Conservation (phyloP, 1,140 invertebrate genomes). For the Lucilia sericata region DNA sequence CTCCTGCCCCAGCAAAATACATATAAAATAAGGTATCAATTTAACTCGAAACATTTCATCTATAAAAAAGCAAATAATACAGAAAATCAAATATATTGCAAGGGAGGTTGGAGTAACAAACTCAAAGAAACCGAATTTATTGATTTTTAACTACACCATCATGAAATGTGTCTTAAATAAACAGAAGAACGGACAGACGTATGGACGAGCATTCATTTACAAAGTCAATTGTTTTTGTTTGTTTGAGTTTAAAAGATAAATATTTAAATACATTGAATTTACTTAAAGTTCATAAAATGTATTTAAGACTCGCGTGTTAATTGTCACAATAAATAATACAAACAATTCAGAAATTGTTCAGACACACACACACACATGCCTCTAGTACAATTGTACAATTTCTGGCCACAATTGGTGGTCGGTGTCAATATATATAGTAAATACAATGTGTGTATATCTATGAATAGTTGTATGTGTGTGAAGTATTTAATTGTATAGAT, state of each 20-base stretch:
- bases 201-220: neutral
- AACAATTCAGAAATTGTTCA: neutral
- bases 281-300: slow-evolving; percentile 42
- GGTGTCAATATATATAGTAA: neutral
- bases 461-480: neutral
- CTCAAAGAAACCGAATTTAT: neutral
- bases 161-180: neutral
- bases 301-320: slow-evolving; percentile 44
- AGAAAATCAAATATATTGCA: neutral
- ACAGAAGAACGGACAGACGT: neutral
- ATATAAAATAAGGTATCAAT: neutral
- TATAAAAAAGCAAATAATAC: neutral
- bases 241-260: neutral
- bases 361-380: neutral
- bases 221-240: neutral
- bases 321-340: slow-evolving; percentile 44
- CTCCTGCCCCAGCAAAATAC: neutral
- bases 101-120: neutral
- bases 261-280: slow-evolving; percentile 3
- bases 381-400: neutral
- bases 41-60: neutral
- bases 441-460: neutral
- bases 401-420: slow-evolving; percentile 36
- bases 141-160: neutral
- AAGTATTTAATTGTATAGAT: no score